Base-by-base conservation (phyloP, 2,888 invertebrate species). In the Octonoba sinensis region DNA sequence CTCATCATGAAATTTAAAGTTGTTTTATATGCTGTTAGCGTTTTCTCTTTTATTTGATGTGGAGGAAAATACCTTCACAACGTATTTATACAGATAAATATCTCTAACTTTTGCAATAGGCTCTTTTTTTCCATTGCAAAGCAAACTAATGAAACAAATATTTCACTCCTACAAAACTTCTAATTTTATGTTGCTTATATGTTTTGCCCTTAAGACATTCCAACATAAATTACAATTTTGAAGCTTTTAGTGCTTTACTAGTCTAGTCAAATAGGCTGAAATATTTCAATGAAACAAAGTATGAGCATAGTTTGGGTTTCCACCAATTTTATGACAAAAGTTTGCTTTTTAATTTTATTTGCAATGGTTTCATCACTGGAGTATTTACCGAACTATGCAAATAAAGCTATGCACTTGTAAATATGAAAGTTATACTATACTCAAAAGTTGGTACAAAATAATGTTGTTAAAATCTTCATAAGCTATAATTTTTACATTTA, bases 11-110 rank as follows among this genome's bases (percentile, higher is more conserved):
- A 76, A 76, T 82, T 82, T 82, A 76, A 82, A 76, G 75, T 76
- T 82, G 75, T 82, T 82, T 81, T 82, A 71, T 82, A 76, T 74
- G 64, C 71, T 82, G 82, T 82, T 76, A 76, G 75, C 66, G 67
- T 60, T 75, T 71, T 69, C 62, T 72, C 64, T 82, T 72, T 76
- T 65, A 71, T 82, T 82, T 76, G 76, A 65, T 72, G 65, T 82
- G 82, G 20, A 82, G 71, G 36, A 71, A 75, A 69, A 59, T 16
- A 74, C 60, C 65, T 66, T 59, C 54, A 71, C 76, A 56, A 46
- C 60, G 65, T 82, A 79, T 79, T 74, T 82, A 75, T 71, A 74
- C 72, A 67, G 71, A 71, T 62, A 72, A 60, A 49, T 82, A 76
- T 76, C 72, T 59, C 27, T 60, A 62, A 67, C 49, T 24, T 73